phyloP scores from a whole-genome alignment of 2,797 vertebrate species.

The Syndactyla subalaris region DNA sequence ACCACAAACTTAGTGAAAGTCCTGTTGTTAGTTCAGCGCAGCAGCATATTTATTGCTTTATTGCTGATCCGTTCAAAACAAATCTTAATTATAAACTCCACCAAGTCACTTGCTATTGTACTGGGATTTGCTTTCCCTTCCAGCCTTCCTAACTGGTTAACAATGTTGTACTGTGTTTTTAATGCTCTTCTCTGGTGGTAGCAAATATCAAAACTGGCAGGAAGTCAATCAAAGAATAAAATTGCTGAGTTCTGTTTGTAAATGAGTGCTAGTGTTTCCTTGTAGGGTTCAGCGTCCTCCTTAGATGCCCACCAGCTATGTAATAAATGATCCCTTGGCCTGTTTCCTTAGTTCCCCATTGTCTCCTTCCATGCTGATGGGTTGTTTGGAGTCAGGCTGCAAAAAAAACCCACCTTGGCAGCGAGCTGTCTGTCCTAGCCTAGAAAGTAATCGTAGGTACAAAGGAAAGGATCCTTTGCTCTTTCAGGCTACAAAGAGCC shows the following conservation, averaged over 20 bases:
- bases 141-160: conserved; percentile 45
- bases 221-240: conserved; percentile 69
- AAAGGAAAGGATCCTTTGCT: not conserved
- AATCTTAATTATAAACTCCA: not conserved
- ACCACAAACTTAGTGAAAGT: conserved; percentile 12
- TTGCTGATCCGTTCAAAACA: not conserved
- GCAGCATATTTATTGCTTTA: conserved; percentile 46
- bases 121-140: conserved; percentile 55
- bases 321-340: not conserved
- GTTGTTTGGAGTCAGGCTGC: not conserved
- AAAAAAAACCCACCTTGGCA: not conserved
- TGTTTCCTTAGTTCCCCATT: not conserved
- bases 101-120: conserved; percentile 51
- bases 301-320: not conserved
- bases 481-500: not conserved
- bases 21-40: conserved; percentile 37
- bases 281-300: not conserved
- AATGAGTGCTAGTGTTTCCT: conserved; percentile 57
- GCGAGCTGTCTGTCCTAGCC: not conserved
- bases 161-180: conserved; percentile 66
- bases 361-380: not conserved
- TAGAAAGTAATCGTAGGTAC: fast-evolving
- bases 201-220: conserved; percentile 42
- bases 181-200: conserved; percentile 50
- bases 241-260: conserved; percentile 62